Conservation (phyloP, 2,797 vertebrate genomes). For the Gobionotothen gibberifrons region DNA sequence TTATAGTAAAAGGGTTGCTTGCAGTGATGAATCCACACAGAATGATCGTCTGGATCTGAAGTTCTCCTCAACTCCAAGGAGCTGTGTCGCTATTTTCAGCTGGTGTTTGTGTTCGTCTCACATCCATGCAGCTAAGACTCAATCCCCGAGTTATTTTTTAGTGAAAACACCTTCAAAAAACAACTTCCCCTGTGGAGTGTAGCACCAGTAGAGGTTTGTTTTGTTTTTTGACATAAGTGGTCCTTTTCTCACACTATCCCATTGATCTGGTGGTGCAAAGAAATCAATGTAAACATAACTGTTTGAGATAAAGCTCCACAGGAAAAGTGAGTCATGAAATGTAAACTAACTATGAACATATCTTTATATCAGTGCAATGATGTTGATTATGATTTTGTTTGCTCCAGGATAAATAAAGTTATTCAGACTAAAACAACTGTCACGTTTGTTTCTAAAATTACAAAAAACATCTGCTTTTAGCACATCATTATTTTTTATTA, state of each 20-base stretch:
- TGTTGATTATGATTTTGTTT: neutral
- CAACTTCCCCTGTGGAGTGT: too few relatives aligned
- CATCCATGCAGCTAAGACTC: too few relatives aligned
- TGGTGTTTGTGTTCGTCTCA: too few relatives aligned
- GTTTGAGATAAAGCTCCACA: neutral
- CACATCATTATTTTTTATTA: constrained; percentile 75
- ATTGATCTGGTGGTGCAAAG: neutral
- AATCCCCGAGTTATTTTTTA: too few relatives aligned
- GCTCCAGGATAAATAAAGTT: neutral
- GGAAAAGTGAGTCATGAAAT: neutral
- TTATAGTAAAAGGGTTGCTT: neutral
- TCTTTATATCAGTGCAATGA: neutral
- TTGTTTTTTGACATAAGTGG: too few relatives aligned
- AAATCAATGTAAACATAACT: neutral
- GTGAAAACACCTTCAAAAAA: too few relatives aligned
- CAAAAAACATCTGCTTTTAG: constrained; percentile 11
- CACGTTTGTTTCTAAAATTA: constrained; percentile 1
- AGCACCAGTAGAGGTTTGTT: neutral
- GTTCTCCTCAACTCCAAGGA: too few relatives aligned
- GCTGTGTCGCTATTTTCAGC: too few relatives aligned
- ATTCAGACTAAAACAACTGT: too few relatives aligned
- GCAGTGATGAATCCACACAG: neutral
- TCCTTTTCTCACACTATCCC: too few relatives aligned
- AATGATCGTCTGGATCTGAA: neutral
- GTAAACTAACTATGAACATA: neutral